Base-by-base conservation (phyloP, 2,797 vertebrate species). In the Pachyuromys duprasi region DNA sequence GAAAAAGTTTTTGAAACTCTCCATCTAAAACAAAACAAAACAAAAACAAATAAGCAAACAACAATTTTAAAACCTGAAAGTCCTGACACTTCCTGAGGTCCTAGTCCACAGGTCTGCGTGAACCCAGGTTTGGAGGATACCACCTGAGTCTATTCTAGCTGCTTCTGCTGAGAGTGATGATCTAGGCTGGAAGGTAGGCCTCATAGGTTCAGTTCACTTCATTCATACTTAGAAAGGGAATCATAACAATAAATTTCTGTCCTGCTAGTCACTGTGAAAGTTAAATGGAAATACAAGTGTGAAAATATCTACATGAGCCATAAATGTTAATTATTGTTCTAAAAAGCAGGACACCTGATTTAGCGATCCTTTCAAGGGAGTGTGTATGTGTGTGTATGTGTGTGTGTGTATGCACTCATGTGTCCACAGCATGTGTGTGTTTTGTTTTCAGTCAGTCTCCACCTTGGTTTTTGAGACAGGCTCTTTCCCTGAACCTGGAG, bases 1-100 rank as follows among this genome's bases (percentile, higher is more conserved):
- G n/a, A 91, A 76, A 94, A 94, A 31, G 9, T 36, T 93, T 93
- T 67, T 67, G 18, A 91, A 96, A 94, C 92, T 89, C 4, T 90
- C 20, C n/a, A n/a, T 53, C 76, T 36, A 4, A 63, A 63, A 62
- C 45, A 63, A 65, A 28, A 39, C 42, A 17, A 80, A 26, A 26
- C 15, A 33, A 69, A 17, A 69, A 18, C 33, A 69, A 74, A 6
- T 36, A 42, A 74, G 14, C 55, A 42, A 75, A 75, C 22, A 45
- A 15, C 24, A 75, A 74, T 17, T 39, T 45, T 2, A 75, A 45
- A 17, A n/a, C 31, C 4, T 70, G 2, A 76, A 90, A 90, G 81
- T 90, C 70, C 69, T 89, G 20, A 80, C n/a, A 62, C 7, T 93
- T 33, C 20, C 42, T 80, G 36, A 90, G 76, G 86, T 65, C 49